Evolutionary conservation across 2,797 vertebrate genomes (phyloP), one percentile per base, ranked within the genome.

Genomic region (Macrochelys suwanniensis): DNA sequence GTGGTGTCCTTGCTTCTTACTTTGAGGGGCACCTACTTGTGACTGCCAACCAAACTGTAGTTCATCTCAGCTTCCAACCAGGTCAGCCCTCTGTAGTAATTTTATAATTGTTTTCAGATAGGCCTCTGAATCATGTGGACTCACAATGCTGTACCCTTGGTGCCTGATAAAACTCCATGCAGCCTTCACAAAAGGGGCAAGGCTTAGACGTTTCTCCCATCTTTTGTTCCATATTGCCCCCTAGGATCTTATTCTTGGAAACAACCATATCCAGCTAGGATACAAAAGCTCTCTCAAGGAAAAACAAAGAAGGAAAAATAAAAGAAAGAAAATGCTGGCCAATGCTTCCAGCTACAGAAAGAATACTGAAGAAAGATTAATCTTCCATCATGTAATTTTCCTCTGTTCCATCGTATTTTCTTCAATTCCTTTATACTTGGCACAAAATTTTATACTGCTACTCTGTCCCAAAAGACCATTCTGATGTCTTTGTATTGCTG

Each of bases 211-310:
- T 13, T 6, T 9, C 37, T 23, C 13, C 37, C 33, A 57, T 0
- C 0, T 2, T n/a, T 25, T 83, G 6, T 65, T 81, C 89, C 11
- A 49, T 51, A 77, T 42, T 26, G n/a, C 45, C n/a, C 71, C 21
- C 4, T 71, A 25, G 19, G n/a, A 25, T 42, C n/a, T 71, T 28
- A 77, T 28, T 9, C 13, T 77, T 57, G 78, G 88, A 80, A 78
- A 71, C 50, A 78, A 85, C 56, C 42, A 37, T 15, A 7, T 21
- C 26, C 11, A 87, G 6, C 10, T 54, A 3, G 9, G n/a, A 79
- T 76, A 45, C 47, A 92, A 91, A 87, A 91, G 47, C 37, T 82
- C n/a, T 94, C n/a, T 11, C 47, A 71, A 84, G n/a, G n/a, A 84
- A 84, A 76, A n/a, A 83, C 3, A 28, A 85, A 45, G 42, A 49